Conservation (phyloP, 2,797 vertebrate genomes). For the Decapterus maruadsi region DNA sequence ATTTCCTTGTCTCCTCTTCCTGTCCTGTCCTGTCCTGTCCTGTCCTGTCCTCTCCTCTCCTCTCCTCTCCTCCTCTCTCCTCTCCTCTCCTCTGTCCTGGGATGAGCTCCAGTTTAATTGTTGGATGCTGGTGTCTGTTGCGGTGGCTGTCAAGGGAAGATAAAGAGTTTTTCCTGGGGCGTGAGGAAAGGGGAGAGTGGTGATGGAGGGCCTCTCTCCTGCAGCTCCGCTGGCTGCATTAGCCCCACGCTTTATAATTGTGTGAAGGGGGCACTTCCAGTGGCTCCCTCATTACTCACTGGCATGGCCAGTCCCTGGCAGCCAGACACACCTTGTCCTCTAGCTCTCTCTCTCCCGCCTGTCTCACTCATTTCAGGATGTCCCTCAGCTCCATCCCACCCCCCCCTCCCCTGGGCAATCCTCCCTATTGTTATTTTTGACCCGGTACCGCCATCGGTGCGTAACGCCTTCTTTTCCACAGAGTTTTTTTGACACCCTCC, state of each 20-base stretch:
- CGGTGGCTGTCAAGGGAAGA: conserved; percentile 84
- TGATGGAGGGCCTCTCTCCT: conserved; percentile 84
- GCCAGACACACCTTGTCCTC: conserved; percentile 81
- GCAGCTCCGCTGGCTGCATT: conserved; percentile 83
- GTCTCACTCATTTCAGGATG: conserved; percentile 65
- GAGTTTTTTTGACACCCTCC: conserved; percentile 67
- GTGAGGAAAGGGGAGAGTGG: conserved; percentile 71
- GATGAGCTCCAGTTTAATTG: conserved; percentile 85
- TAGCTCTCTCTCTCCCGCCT: conserved; percentile 61
- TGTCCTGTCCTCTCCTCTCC: conserved; percentile 12
- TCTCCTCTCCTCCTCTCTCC: conserved; percentile 26
- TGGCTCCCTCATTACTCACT: conserved; percentile 86
- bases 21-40: conserved; percentile 16
- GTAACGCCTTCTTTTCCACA: conserved; percentile 60
- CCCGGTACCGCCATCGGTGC: conserved; percentile 63
- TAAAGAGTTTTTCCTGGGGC: conserved; percentile 86
- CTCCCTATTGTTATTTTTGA: conserved; percentile 83
- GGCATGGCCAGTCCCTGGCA: conserved; percentile 75
- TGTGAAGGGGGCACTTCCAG: conserved; percentile 85
- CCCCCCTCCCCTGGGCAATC: conserved; percentile 66
- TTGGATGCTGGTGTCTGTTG: conserved; percentile 79
- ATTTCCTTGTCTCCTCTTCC: conserved; percentile 31
- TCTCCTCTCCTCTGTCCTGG: conserved; percentile 62
- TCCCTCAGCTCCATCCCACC: conserved; percentile 70
- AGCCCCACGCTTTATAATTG: conserved; percentile 86